phyloP scores from a whole-genome alignment of 2,888 invertebrate genomes.

The Pachycephus smyrnensis region DNA sequence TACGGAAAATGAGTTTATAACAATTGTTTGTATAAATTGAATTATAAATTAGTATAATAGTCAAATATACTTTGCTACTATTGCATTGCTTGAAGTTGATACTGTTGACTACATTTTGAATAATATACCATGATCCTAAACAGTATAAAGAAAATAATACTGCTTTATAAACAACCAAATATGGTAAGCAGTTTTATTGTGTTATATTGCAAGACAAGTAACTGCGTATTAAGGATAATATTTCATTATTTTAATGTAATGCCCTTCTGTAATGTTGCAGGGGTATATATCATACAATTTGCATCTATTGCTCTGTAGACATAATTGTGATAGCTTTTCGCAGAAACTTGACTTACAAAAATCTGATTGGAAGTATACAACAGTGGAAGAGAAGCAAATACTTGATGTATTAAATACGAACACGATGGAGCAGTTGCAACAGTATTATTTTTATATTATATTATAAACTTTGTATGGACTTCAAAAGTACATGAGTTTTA shows the following conservation, averaged over 20 bases:
- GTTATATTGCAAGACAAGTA: background rate
- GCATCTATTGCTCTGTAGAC: background rate
- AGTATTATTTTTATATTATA: background rate
- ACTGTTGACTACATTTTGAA: background rate
- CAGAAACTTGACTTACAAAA: background rate
- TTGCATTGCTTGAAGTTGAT: background rate
- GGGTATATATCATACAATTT: background rate
- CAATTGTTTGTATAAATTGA: background rate
- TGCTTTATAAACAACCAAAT: background rate
- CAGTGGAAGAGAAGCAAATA: background rate
- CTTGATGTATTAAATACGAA: background rate
- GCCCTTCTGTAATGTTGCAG: background rate
- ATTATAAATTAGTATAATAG: too few relatives aligned
- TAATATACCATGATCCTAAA: background rate
- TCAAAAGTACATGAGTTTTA: background rate
- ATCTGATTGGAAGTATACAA: background rate
- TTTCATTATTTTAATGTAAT: background rate
- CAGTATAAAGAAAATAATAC: background rate
- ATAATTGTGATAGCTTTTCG: background rate
- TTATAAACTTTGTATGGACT: background rate
- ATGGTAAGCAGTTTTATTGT: background rate
- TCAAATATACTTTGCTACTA: background rate
- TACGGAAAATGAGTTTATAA: background rate
- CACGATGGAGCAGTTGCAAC: background rate
- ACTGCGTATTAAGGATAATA: too few relatives aligned